A percentile compares a stretch with the other conserved stretches of the same genome.
Evolutionary conservation across 2,888 invertebrate species (phyloP).

Genomic region (Melikaiella ostensackeni): DNA sequence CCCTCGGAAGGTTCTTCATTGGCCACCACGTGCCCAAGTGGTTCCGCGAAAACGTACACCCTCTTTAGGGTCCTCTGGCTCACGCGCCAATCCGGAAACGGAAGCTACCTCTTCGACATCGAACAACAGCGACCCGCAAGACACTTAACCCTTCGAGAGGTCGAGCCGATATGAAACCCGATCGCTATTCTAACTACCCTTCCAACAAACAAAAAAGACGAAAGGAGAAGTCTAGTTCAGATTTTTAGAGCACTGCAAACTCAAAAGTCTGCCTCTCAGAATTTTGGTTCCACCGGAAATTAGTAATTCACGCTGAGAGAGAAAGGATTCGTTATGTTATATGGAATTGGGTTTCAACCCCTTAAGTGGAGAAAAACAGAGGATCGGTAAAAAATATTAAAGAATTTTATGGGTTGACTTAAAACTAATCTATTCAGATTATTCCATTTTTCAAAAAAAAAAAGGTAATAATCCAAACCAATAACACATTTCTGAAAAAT

Average conservation of each 20-base stretch:
- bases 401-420: no score
- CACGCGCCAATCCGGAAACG: slow-evolving; percentile 75
- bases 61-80: slow-evolving; percentile 65
- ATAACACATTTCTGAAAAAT: no score
- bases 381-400: no score
- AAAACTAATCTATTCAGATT: no score
- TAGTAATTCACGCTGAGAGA: slow-evolving; percentile 32
- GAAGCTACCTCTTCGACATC: slow-evolving; percentile 68
- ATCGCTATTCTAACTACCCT: slow-evolving; percentile 59
- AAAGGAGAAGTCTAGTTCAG: slow-evolving; percentile 23
- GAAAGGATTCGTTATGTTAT: slow-evolving; percentile 24
- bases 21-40: slow-evolving; percentile 75
- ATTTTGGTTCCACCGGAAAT: slow-evolving; percentile 22
- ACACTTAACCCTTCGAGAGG: slow-evolving; percentile 71
- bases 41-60: slow-evolving; percentile 63
- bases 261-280: slow-evolving; percentile 2
- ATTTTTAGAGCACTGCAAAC: slow-evolving; percentile 1
- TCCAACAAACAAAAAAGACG: slow-evolving; percentile 33
- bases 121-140: slow-evolving; percentile 56
- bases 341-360: slow-evolving; percentile 15
- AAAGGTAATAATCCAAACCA: no score
- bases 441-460: no score
- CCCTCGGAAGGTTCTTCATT: slow-evolving; percentile 63
- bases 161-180: slow-evolving; percentile 62
- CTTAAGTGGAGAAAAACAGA: neutral